Conservation (phyloP, 2,888 invertebrate species). For the Cylloceria caligata region DNA sequence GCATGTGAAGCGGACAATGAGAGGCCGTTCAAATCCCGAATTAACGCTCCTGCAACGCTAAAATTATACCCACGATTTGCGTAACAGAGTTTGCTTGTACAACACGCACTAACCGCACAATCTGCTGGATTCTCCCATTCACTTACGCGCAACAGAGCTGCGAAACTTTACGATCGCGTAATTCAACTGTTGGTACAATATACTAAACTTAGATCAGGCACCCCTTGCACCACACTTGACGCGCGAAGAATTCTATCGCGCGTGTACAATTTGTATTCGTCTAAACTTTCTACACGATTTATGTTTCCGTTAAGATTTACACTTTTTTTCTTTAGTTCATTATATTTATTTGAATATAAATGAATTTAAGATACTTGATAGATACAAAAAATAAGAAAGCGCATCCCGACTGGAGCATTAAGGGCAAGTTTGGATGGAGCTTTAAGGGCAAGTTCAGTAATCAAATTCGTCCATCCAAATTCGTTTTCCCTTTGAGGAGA, state of each 20-base stretch:
- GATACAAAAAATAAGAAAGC: background rate
- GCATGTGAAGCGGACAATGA: background rate
- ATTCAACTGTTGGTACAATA: conserved; percentile 55
- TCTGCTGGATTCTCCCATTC: conserved; percentile 57
- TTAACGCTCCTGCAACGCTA: conserved; percentile 30
- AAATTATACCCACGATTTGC: conserved; percentile 55
- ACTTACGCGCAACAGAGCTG: conserved; percentile 37
- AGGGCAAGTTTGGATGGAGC: background rate
- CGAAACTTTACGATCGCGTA: conserved; percentile 60
- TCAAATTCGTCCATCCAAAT: no score
- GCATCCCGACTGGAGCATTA: background rate
- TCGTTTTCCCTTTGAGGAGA: no score
- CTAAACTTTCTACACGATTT: conserved; percentile 4
- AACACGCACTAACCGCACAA: conserved; percentile 18
- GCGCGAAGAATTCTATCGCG: conserved; percentile 20
- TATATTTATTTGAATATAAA: background rate
- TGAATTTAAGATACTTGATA: background rate
- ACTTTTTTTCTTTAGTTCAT: background rate
- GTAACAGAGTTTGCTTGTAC: conserved; percentile 44
- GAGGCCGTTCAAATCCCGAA: conserved; percentile 14
- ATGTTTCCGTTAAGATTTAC: conserved; percentile 2
- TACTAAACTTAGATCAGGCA: conserved; percentile 52
- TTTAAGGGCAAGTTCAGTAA: no score
- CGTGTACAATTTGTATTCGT: conserved; percentile 1
- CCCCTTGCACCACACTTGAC: conserved; percentile 20